phyloP scores from a whole-genome alignment of 2,888 invertebrate genomes.

The Yponomeuta evonymella region DNA sequence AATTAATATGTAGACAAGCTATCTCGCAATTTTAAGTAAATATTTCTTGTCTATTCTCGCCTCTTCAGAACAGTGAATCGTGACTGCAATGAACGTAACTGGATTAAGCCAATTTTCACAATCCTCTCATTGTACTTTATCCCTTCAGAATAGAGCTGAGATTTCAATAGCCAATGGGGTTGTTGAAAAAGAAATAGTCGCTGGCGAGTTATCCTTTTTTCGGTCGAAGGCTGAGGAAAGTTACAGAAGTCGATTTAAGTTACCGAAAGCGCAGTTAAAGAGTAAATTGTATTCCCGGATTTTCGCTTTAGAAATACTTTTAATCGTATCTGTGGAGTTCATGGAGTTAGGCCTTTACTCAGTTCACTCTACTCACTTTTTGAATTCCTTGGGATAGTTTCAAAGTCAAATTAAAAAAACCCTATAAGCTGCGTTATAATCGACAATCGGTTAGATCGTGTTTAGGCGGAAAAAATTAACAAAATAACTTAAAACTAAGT shows the following conservation, averaged over 20 bases:
- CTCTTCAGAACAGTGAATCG: neutral
- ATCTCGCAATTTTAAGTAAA: too few relatives aligned
- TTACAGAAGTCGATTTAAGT: slow-evolving; percentile 68
- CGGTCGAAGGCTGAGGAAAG: slow-evolving; percentile 49
- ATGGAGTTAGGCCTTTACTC: slow-evolving; percentile 19
- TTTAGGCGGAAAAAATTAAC: too few relatives aligned
- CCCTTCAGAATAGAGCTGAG: neutral
- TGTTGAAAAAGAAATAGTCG: slow-evolving; percentile 25
- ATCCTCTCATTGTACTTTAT: neutral
- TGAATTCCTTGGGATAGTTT: too few relatives aligned
- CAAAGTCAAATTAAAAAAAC: too few relatives aligned
- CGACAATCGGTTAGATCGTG: too few relatives aligned
- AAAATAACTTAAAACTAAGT: too few relatives aligned
- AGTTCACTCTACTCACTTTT: too few relatives aligned
- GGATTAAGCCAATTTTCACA: neutral
- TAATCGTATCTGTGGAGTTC: neutral
- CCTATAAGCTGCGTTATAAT: too few relatives aligned
- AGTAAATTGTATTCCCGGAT: slow-evolving; percentile 20
- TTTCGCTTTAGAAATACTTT: slow-evolving; percentile 7
- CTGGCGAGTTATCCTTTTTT: slow-evolving; percentile 50
- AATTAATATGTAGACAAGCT: too few relatives aligned
- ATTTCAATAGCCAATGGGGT: slow-evolving; percentile 6
- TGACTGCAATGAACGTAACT: neutral
- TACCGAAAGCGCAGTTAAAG: slow-evolving; percentile 36
- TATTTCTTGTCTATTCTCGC: neutral